These are phyloP conservation scores for Drosophila dunni DNA, from an alignment of 1,140 invertebrate genomes.

Conservation along the genomic window DNA sequence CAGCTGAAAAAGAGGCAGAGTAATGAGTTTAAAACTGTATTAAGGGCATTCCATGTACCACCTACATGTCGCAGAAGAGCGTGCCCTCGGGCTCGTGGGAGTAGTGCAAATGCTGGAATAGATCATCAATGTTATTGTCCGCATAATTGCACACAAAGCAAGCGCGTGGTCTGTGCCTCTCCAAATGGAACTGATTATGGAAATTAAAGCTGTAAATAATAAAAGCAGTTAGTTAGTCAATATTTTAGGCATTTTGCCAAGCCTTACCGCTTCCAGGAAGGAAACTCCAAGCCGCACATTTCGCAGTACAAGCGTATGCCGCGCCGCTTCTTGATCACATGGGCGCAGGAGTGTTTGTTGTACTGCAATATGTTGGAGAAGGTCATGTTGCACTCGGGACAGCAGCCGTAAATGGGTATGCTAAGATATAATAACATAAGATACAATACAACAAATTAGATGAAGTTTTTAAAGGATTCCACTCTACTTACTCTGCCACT, in stretches of 20 bases:
- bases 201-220: constrained; percentile 65
- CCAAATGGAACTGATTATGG: constrained; percentile 79
- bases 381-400: constrained; percentile 71
- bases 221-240: background rate
- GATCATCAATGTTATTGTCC: constrained; percentile 66
- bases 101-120: constrained; percentile 77
- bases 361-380: constrained; percentile 74
- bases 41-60: background rate
- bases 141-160: constrained; percentile 71
- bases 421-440: no score
- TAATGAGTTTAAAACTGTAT: background rate
- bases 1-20: constrained; percentile 47
- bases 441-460: background rate
- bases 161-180: constrained; percentile 65
- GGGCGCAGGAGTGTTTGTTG: constrained; percentile 80
- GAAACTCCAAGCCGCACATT: constrained; percentile 71
- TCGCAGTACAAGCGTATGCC: constrained; percentile 62
- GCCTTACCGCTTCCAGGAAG: constrained; percentile 73
- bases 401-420: constrained; percentile 71
- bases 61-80: constrained; percentile 71
- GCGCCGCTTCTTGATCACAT: constrained; percentile 61
- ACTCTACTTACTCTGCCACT: constrained; percentile 60
- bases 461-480: background rate
- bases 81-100: constrained; percentile 63
- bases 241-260: background rate